Evolutionary conservation across 2,888 invertebrate genomes (phyloP).

Genomic region (Leucania comma): DNA sequence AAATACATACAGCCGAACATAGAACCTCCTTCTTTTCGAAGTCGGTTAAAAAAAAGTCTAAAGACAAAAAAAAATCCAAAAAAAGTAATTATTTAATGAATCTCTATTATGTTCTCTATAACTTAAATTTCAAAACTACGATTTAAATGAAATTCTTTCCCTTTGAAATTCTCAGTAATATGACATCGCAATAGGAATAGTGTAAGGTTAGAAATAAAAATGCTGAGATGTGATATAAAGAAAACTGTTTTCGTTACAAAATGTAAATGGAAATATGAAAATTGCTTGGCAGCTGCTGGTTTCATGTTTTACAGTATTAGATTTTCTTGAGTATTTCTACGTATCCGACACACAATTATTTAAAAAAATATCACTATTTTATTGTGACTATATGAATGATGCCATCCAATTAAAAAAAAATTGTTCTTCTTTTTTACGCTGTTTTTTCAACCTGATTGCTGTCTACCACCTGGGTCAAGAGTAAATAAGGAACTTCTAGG

Average conservation of each 20-base stretch:
- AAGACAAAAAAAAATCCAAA: too few relatives aligned
- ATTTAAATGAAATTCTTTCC: conserved; percentile 36
- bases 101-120: conserved; percentile 9
- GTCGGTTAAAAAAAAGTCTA: too few relatives aligned
- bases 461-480: too few relatives aligned
- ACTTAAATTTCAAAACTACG: conserved; percentile 11
- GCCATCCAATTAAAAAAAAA: neutral
- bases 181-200: conserved; percentile 33
- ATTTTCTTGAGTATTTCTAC: conserved; percentile 10
- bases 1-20: too few relatives aligned
- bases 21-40: too few relatives aligned
- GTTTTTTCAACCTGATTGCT: neutral
- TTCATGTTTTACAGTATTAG: conserved; percentile 24
- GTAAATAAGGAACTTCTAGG: too few relatives aligned
- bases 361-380: neutral
- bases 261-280: conserved; percentile 46
- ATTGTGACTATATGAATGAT: neutral
- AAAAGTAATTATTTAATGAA: too few relatives aligned
- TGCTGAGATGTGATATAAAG: conserved; percentile 11
- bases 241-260: conserved; percentile 31
- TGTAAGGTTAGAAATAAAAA: conserved; percentile 33
- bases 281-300: conserved; percentile 38
- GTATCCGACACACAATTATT: neutral
- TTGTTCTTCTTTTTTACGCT: neutral
- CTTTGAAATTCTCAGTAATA: conserved; percentile 21